These are phyloP conservation scores for Tachystola acroxantha DNA, from an alignment of 2,888 invertebrate species.

Conservation along the genomic window DNA sequence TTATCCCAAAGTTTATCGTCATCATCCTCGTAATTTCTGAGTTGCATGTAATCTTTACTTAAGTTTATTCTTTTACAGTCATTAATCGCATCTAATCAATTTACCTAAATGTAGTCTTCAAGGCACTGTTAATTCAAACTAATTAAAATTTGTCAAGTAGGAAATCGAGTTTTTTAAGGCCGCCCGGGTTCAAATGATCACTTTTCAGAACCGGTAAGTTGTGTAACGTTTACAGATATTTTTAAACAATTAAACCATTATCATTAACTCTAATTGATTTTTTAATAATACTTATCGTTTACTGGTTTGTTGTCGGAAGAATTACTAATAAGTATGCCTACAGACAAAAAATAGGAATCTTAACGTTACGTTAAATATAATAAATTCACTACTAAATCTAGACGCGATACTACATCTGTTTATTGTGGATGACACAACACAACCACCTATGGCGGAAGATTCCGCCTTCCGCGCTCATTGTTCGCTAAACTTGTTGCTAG, in stretches of 20 bases:
- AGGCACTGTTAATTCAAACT: background rate
- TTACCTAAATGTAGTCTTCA: slow-evolving; percentile 1
- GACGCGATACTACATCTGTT: too few relatives aligned
- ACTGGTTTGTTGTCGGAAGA: background rate
- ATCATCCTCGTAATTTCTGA: too few relatives aligned
- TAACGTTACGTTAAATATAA: too few relatives aligned
- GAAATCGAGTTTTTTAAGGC: slow-evolving; percentile 1
- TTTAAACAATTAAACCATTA: background rate
- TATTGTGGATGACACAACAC: too few relatives aligned
- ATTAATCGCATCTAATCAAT: background rate
- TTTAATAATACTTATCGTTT: background rate
- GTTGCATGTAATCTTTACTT: background rate
- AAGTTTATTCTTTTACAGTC: background rate
- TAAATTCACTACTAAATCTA: too few relatives aligned
- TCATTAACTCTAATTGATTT: background rate
- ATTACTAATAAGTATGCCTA: too few relatives aligned
- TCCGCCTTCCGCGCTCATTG: background rate
- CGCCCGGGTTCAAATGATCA: background rate
- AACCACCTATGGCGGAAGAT: background rate
- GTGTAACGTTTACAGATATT: background rate
- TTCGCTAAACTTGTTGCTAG: background rate
- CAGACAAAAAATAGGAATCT: too few relatives aligned
- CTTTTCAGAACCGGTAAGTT: background rate
- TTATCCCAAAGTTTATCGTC: too few relatives aligned
- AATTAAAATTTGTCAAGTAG: slow-evolving; percentile 2